Base-by-base conservation (phyloP, 2,113 vertebrate species). In the Crypturellus undulatus region DNA sequence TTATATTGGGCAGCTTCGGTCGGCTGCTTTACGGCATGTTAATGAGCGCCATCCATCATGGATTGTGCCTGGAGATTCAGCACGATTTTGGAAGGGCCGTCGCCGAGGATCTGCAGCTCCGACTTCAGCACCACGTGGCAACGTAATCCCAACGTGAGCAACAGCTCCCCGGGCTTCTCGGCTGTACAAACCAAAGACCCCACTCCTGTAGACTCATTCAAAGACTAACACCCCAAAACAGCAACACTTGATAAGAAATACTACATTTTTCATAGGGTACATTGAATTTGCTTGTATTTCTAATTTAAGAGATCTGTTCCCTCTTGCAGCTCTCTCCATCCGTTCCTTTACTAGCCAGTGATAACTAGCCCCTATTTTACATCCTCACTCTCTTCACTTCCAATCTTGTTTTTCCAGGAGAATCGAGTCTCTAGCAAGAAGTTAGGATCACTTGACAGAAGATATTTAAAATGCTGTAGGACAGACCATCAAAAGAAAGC, bases 81-180 rank as follows among this genome's bases (percentile, higher is more conserved):
- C 47, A 18, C 19, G 62, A 65, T 67, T 81, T 36, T 16, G 17
- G 21, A 42, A 73, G n/a, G 13, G 6, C 25, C 12, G 34, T 51
- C 34, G 38, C n/a, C 45, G 18, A n/a, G 63, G 45, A 52, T 54
- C 45, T 92, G 56, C 40, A 70, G 17, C 25, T 60, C 49, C 25
- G 16, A 69, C 19, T n/a, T 43, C 30, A 38, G 0, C 2, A 25
- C 22, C 19, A 62, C 52, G 52, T 15, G 28, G 59, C n/a, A 12
- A 19, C 0, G 2, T 25, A 58, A 82, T 62, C 14, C 21, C 67
- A 34, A 47, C 32, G 64, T 0, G 0, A 54, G 5, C 3, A 40
- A 40, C 15, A 70, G 34, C 20, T 67, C 80, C 45, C 14, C 3
- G 0, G 1, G 18, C 60, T 70, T 15, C 45, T 20, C 19, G 45